Evolutionary conservation across 2,113 vertebrate species (phyloP), one percentile per base, ranked within the genome.

Genomic region (Porphyrio hochstetteri): DNA sequence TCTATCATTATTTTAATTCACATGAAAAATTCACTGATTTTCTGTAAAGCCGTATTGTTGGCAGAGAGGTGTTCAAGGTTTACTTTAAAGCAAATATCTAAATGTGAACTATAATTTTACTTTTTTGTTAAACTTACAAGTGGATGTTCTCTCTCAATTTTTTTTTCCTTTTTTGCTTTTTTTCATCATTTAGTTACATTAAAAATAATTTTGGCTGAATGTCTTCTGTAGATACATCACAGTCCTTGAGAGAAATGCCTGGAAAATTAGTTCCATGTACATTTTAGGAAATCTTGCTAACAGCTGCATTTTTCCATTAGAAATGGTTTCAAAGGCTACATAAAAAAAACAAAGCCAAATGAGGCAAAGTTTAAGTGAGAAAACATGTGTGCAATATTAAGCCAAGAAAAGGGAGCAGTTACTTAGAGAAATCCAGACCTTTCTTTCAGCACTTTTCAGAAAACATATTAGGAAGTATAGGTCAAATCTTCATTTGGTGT

Each of bases 251-350:
- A 97, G 86, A 98, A 98, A 97, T 97, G 97, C 95, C 96, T 98
- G 91, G 90, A 97, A 98, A 98, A 98, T 97, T 97, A 97, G 91
- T 98, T 98, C 98, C 98, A 98, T 97, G 97, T 98, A 98, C 97
- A 95, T 97, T 98, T 98, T 92, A 97, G 97, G 98, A 98, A 98
- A 98, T 98, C 98, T 98, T 98, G 98, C 98, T 98, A 98, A 98
- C 98, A 99, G 98, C 98, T 98, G 98, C 96, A 90, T 98, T 98
- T 98, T 99, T 98, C 98, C 98, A 98, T 98, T 98, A 98, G 97
- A 97, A 98, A 98, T 95, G 96, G 96, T 98, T 99, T 98, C 96
- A 98, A 98, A 98, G 95, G 92, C 96, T 96, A 88, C 95, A 98
- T 97, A 93, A 96, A 96, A 93, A 94, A 94, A 94, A 63, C 86